Base-by-base conservation (phyloP, 2,797 vertebrate species). In the Eulemur coronatus region DNA sequence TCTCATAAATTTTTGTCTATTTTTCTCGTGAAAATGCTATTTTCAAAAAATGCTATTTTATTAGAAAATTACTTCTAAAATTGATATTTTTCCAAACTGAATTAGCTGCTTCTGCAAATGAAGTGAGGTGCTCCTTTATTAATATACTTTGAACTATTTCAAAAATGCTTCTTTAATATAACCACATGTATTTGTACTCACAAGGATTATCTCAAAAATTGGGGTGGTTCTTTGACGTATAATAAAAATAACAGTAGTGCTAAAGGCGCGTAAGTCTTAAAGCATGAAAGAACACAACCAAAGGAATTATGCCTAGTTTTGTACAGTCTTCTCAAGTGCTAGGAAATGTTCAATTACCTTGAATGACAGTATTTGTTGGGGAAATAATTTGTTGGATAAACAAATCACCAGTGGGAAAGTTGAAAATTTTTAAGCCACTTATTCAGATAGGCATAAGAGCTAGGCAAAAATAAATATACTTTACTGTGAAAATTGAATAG, bases 301-400 rank as follows among this genome's bases (percentile, higher is more conserved):
- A 35, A 35, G 84, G 35, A 55, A 87, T 95, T 85, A 84, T 75
- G 50, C 67, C 33, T 86, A 26, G 17, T 73, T 94, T 89, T 87
- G 20, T 82, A 24, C 24, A 87, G 94, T 96, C 73, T 95, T 94
- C 73, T 78, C 57, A 81, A 92, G 69, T 76, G 41, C 67, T 96
- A 33, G 57, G 63, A 93, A 96, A 90, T 72, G 78, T 95, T 94
- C 87, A 84, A 46, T 95, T 97, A 75, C 26, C 18, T 67, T 87
- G 43, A 95, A 80, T 78, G 79, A 86, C 70, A 89, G 59, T 88
- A 72, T 95, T 95, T 94, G 9, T 82, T 79, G 22, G 61, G 10
- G 17, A 89, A 85, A 93, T 96, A 69, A 94, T 91, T 90, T 94
- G 33, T 84, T 93, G 59, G 22, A 65, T 91, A 97, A 97, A 95